Base-by-base conservation (phyloP, 2,113 vertebrate species). In the Atrichornis clamosus region DNA sequence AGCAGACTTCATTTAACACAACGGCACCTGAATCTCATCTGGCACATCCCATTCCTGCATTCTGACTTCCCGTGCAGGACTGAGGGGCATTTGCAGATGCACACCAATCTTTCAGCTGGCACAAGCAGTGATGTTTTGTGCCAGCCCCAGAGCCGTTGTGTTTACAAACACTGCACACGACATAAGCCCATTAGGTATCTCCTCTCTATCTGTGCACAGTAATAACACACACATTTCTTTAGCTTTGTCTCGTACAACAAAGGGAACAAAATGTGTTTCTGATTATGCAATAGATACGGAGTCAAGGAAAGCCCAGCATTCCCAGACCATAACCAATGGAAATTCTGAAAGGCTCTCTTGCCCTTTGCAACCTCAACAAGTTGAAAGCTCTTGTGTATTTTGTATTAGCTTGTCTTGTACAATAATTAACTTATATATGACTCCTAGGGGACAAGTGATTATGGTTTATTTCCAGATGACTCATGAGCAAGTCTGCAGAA, bases 361-460 rank as follows among this genome's bases (percentile, higher is more conserved):
- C 92, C 81, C 91, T 93, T 56, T 85, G 59, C 70, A 91, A 89
- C 69, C 65, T 92, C 87, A 85, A 58, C 44, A 91, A 92, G 59
- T 90, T 47, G 65, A 92, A 94, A 86, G 28, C 13, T 16, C 70
- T 81, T 2, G 20, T 89, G 49, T 77, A 94, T 83, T 89, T 93
- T 93, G 80, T 68, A 89, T 92, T 80, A 94, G 85, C 79, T 90
- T 60, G 56, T 85, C 84, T 87, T 91, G 90, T 91, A 91, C 82
- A 90, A 41, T 91, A 93, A 92, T 95, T 91, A 95, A 95, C 94
- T 95, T 83, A 93, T 82, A 73, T 92, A 87, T 84, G 81, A 49
- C 89, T 95, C 89, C 90, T 87, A 46, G 46, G 74, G 83, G 95
- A 94, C 58, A 94, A 91, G 70, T 63, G 22, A 79, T 78, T 70